Evolutionary conservation across 2,797 vertebrate species (phyloP).

Genomic region (Acipenser oxyrinchus): DNA sequence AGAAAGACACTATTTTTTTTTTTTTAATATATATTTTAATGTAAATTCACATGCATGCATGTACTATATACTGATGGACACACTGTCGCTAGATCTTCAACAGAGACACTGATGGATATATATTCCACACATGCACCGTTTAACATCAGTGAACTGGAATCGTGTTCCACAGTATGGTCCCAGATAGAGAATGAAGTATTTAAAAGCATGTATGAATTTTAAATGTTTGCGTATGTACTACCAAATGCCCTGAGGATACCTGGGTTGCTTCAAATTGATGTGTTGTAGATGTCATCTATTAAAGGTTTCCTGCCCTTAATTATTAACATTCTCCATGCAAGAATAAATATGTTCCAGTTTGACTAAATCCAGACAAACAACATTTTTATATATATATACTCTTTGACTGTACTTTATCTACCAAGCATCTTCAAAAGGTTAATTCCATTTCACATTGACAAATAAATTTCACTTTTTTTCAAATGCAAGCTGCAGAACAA

Average conservation of each 20-base stretch:
- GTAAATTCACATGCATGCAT: too few relatives aligned
- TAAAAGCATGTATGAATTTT: not conserved
- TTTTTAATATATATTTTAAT: too few relatives aligned
- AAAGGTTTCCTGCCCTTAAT: slow-evolving; percentile 14
- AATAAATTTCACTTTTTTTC: slow-evolving; percentile 75
- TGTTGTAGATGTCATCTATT: not conserved
- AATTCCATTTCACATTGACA: slow-evolving; percentile 53
- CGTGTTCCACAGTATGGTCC: too few relatives aligned
- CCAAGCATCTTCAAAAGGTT: slow-evolving; percentile 59
- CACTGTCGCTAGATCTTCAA: too few relatives aligned
- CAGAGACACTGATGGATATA: too few relatives aligned
- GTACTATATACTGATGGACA: too few relatives aligned
- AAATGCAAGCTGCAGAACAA: slow-evolving; percentile 68
- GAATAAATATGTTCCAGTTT: slow-evolving; percentile 16
- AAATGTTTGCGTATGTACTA: too few relatives aligned
- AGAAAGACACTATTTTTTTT: too few relatives aligned
- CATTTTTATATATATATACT: too few relatives aligned
- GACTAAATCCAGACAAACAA: not conserved
- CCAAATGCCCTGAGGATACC: not conserved
- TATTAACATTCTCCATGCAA: slow-evolving; percentile 16
- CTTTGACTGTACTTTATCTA: slow-evolving; percentile 18
- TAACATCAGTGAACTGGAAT: too few relatives aligned
- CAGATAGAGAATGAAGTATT: too few relatives aligned
- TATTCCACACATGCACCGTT: too few relatives aligned
- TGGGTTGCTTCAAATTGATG: not conserved